These are phyloP conservation scores for Gymnothorax reevesii DNA, from an alignment of 2,797 vertebrate genomes.

Conservation along the genomic window DNA sequence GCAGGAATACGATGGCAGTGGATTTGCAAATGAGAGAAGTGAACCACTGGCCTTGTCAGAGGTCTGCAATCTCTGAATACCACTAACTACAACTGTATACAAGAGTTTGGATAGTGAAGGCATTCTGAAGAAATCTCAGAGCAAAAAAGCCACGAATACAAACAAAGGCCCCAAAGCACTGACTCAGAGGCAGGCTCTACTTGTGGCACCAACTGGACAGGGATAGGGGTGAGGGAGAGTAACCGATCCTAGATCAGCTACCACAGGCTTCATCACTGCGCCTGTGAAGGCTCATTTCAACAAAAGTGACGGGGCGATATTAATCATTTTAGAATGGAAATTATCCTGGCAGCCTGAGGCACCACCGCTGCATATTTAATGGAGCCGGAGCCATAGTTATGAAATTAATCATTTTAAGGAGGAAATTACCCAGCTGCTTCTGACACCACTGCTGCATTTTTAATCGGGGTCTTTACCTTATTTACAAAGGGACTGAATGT, in stretches of 20 bases:
- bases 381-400: neutral
- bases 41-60: no score
- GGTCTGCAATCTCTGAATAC: no score
- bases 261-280: neutral
- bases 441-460: neutral
- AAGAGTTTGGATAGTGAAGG: neutral
- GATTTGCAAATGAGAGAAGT: no score
- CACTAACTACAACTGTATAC: neutral
- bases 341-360: neutral
- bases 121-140: neutral
- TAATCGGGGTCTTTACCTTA: neutral
- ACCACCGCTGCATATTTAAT: neutral
- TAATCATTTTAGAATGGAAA: neutral
- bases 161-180: neutral
- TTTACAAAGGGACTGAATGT: neutral
- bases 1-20: no score
- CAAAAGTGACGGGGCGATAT: neutral
- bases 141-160: neutral
- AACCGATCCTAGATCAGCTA: neutral
- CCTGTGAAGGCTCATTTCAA: neutral
- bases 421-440: neutral
- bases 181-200: neutral
- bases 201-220: neutral
- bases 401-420: neutral
- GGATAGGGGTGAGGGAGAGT: neutral